Evolutionary conservation across 2,113 vertebrate genomes (phyloP), one percentile per base, ranked within the genome.

Genomic region (Vombatus ursinus): DNA sequence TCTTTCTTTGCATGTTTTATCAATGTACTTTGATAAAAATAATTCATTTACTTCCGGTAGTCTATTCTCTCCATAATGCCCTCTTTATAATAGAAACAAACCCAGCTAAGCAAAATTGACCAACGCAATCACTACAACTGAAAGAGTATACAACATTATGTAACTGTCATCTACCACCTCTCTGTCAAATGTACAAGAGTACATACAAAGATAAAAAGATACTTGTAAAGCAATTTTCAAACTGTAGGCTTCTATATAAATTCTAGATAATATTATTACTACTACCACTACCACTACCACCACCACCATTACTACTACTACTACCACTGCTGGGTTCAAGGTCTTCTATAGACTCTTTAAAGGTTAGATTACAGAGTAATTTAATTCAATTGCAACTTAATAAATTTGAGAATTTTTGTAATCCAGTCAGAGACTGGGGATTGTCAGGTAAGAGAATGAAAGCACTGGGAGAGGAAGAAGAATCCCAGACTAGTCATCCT

Each of bases 391-490:
- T 68, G 28, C 11, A 31, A 37, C 57, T 68, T 68, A 54, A 54
- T 54, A 28, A 28, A 57, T 8, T 28, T 0, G 26, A 91, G 48
- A n/a, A 23, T 95, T 48, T 52, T 44, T n/a, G 52, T 48, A 44
- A 94, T 50, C 91, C 91, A 92, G 31, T 52, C 49, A 25, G 16
- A n/a, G 37, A 14, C 77, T 44, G 31, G 31, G 31, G 10, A 68
- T 37, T 68, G 57, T 12, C 57, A 68, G 57, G 57, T 68, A 68
- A 28, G 28, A 68, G 57, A 61, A 49, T 49, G 50, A 96, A 54
- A 90, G 14, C 44, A 93, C 94, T 91, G 50, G 48, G 94, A 91
- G 77, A 48, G 92, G 44, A 93, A 61, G 31, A 57, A 84, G 37
- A 92, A 3, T 28, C 25, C 48, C 31, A 92, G 57, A 53, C 48